Percentiles rank a stretch among this genome's conserved stretches.
Conservation (phyloP, 2,113 vertebrate species). For the Elanoides forficatus region DNA sequence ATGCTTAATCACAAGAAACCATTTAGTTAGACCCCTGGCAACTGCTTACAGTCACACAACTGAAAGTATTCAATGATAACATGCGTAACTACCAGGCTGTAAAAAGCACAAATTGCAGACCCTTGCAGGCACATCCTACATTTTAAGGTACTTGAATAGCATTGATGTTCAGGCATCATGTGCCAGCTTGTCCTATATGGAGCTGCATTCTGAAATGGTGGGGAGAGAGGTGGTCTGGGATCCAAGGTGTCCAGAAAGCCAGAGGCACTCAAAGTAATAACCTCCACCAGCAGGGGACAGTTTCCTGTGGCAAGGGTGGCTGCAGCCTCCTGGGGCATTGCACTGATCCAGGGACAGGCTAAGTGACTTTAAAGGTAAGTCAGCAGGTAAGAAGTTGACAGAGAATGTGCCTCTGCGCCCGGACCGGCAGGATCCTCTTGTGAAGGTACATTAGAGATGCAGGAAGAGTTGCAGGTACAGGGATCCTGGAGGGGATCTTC, state of each 20-base stretch:
- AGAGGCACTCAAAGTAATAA: not conserved
- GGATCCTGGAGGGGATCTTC: not conserved
- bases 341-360: not conserved
- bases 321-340: not conserved
- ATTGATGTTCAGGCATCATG: not conserved
- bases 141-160: not conserved
- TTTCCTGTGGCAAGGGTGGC: not conserved
- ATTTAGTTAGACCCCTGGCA: not conserved
- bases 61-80: not conserved
- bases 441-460: not conserved
- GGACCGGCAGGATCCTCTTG: not conserved
- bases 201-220: not conserved
- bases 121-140: not conserved
- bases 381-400: not conserved
- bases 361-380: not conserved
- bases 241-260: not conserved
- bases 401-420: not conserved
- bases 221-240: not conserved
- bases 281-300: not conserved
- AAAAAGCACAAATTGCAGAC: not conserved
- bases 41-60: not conserved
- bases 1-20: not conserved
- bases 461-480: not conserved
- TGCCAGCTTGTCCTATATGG: not conserved
- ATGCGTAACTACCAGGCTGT: not conserved